Evolutionary conservation across 1,140 invertebrate species (phyloP).

Genomic region (Pteromalus puparum): DNA sequence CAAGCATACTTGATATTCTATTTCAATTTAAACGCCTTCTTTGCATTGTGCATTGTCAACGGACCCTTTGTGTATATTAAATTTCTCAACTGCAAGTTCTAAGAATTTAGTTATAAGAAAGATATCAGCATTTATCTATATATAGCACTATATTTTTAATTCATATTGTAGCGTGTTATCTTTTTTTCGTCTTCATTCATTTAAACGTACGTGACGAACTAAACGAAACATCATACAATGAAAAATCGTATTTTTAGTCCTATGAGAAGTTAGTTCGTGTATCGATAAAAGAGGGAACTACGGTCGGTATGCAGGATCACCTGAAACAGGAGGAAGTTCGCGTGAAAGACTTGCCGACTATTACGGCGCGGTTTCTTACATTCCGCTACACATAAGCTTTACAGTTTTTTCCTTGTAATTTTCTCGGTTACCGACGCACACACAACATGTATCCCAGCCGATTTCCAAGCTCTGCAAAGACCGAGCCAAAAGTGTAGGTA

Average conservation of each 20-base stretch:
- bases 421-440: conserved; percentile 17
- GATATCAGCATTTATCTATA: background rate
- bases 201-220: too few species aligned
- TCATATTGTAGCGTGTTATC: too few species aligned
- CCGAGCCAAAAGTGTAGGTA: background rate
- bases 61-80: background rate
- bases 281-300: conserved; percentile 22
- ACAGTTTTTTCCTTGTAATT: conserved; percentile 9
- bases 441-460: too few species aligned
- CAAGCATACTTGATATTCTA: background rate
- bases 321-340: conserved; percentile 7
- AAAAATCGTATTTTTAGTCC: background rate
- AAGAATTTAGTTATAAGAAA: background rate
- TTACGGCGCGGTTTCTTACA: conserved; percentile 9
- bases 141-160: background rate
- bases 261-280: background rate
- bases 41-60: background rate
- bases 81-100: background rate
- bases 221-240: background rate
- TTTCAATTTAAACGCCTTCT: background rate
- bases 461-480: background rate
- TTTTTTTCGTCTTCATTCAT: too few species aligned
- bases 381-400: background rate
- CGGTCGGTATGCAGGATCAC: conserved; percentile 23
- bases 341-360: conserved; percentile 20